phyloP scores from a whole-genome alignment of 2,888 invertebrate genomes.

The Schrankia costaestrigalis region DNA sequence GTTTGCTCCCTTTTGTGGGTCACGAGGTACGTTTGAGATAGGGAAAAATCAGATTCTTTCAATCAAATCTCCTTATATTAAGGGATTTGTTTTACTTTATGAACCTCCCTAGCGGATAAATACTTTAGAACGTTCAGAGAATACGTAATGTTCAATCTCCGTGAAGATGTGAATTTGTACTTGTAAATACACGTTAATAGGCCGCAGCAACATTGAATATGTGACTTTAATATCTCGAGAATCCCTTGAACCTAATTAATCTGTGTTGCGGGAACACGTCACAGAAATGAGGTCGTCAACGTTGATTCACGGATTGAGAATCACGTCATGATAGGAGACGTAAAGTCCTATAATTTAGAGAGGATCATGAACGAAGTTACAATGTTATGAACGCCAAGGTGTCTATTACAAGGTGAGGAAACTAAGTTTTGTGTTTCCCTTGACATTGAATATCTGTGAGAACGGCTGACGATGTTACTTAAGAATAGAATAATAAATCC shows the following conservation, averaged over 20 bases:
- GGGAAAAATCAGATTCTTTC: slow-evolving; percentile 31
- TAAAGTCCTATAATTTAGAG: slow-evolving; percentile 37
- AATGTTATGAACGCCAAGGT: slow-evolving; percentile 25
- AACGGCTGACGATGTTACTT: too few relatives aligned
- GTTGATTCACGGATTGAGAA: slow-evolving; percentile 31
- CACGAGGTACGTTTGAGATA: slow-evolving; percentile 27
- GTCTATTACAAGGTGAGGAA: slow-evolving; percentile 21
- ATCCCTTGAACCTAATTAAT: slow-evolving; percentile 36
- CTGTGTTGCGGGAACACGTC: slow-evolving; percentile 23
- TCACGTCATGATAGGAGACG: slow-evolving; percentile 36
- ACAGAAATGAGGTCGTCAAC: slow-evolving; percentile 30
- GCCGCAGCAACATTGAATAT: slow-evolving; percentile 19
- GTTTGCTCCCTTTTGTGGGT: slow-evolving; percentile 37
- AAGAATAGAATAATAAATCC: too few relatives aligned
- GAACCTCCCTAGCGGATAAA: slow-evolving; percentile 21
- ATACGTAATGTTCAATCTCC: slow-evolving; percentile 24
- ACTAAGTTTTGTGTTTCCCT: slow-evolving; percentile 20
- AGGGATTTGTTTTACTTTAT: slow-evolving; percentile 29
- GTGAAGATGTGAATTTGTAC: slow-evolving; percentile 16
- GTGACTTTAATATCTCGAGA: slow-evolving; percentile 19
- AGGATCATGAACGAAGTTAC: slow-evolving; percentile 26
- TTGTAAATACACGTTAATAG: slow-evolving; percentile 15
- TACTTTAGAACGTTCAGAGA: slow-evolving; percentile 22
- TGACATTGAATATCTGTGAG: slow-evolving; percentile 16
- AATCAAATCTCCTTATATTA: slow-evolving; percentile 35